A percentile compares a stretch with the other conserved stretches of the same genome.
Evolutionary conservation across 2,888 invertebrate species (phyloP).

Genomic region (Dorcus hopei): DNA sequence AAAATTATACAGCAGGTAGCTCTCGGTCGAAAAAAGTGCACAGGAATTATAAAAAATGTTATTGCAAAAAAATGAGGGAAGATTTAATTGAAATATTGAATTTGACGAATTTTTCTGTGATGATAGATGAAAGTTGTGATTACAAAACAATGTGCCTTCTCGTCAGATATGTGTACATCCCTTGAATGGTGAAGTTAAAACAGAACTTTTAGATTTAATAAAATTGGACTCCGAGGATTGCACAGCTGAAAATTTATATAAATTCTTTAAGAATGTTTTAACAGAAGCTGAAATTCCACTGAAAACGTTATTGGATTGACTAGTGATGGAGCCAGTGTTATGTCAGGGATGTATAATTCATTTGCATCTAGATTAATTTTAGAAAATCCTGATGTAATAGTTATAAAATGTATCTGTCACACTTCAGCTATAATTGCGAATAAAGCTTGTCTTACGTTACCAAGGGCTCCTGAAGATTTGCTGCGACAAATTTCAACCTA

Average conservation of each 20-base stretch:
- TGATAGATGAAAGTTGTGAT: slow-evolving; percentile 2
- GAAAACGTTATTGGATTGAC: slow-evolving; percentile 7
- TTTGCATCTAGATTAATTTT: neutral
- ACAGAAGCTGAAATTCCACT: slow-evolving; percentile 2
- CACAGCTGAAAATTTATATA: slow-evolving; percentile 6
- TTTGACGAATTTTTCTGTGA: neutral
- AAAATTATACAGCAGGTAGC: slow-evolving; percentile 3
- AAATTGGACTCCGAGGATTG: slow-evolving; percentile 6
- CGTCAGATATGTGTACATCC: slow-evolving; percentile 3
- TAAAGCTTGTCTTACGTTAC: slow-evolving; percentile 6
- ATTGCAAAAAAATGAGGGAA: neutral
- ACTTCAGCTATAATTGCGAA: slow-evolving; percentile 5
- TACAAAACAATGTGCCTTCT: slow-evolving; percentile 2
- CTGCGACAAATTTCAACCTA: slow-evolving; percentile 1
- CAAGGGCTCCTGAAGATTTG: slow-evolving; percentile 7
- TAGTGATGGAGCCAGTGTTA: slow-evolving; percentile 5
- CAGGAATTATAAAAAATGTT: too few species aligned
- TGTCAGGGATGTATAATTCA: slow-evolving; percentile 4
- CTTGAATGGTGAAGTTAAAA: neutral
- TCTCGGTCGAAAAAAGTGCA: too few species aligned
- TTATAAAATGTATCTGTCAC: slow-evolving; percentile 8
- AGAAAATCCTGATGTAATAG: neutral
- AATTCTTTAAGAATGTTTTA: neutral
- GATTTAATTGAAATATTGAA: neutral
- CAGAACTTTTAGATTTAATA: slow-evolving; percentile 5